Base-by-base conservation (phyloP, 2,888 invertebrate genomes). In the Neoascia interrupta region DNA sequence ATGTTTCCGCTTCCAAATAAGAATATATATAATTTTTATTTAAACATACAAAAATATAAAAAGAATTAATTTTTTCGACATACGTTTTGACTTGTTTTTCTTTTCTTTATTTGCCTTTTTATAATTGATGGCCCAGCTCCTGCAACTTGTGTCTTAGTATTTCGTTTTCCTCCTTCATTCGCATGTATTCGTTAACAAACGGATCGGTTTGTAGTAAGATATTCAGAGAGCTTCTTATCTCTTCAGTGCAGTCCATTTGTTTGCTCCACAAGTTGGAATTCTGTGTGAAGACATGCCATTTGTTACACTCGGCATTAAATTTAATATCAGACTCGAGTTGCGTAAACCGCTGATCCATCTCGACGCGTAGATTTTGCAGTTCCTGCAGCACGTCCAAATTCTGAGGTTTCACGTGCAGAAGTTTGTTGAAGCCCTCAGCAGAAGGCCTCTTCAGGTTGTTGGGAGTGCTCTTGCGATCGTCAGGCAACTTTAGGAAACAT, bases 381-480 rank as follows among this genome's bases (percentile, higher is more conserved):
- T 85, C 83, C 16, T 81, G 73, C 41, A 82, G 49, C 8, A 85
- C 31, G 64, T 84, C 83, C 23, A 79, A 31, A 26, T 79, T 72
- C 10, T 28, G 61, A 2, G 58, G 45, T 26, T 53, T 76, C 0
- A 47, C 6, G 4, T 70, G 23, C 5, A 76, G 10, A 45, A 80
- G 10, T 68, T 82, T 3, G 54, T 81, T 16, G 73, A 69, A 13
- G 56, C 26, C 47, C 53, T 75, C 66, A 28, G 19, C 11, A 1
- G 66, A 61, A 0, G 11, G 31, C n/a, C 68, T 26, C 41, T 79
- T 79, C 1, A 73, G 26, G 23, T 81, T 83, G 76, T 86, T 84
- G 0, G 88, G 87, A 0, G 87, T 88, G 37, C 86, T 87, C 11
- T 87, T 87, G 1, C 83, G 83, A 66, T 85, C 84, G 16, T 82